These are phyloP conservation scores for Holcopasites calliopsidis DNA, from an alignment of 1,140 invertebrate species.

Conservation along the genomic window DNA sequence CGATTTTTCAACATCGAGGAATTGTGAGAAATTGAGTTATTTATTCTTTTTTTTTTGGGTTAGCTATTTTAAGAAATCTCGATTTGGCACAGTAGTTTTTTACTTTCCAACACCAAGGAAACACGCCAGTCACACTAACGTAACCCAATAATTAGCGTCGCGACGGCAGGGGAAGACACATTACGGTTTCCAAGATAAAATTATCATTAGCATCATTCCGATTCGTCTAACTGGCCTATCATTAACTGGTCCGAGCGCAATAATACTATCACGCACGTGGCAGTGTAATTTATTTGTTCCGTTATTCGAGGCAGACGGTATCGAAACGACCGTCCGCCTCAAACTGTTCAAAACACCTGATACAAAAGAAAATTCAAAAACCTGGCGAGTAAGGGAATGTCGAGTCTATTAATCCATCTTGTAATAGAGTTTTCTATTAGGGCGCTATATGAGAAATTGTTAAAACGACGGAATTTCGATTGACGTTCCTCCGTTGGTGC, in stretches of 20 bases:
- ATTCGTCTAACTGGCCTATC: slow-evolving; percentile 18
- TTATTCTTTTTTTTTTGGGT: too few relatives aligned
- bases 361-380: background rate
- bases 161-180: background rate
- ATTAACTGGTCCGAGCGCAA: slow-evolving; percentile 7
- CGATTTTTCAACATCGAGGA: background rate
- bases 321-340: background rate
- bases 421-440: too few relatives aligned
- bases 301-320: background rate
- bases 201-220: slow-evolving; percentile 17
- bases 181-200: background rate
- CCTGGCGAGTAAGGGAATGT: background rate
- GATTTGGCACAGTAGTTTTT: background rate
- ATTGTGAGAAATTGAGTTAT: too few relatives aligned
- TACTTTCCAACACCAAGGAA: background rate
- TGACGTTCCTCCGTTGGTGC: background rate
- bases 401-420: too few relatives aligned
- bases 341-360: background rate
- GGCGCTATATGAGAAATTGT: background rate
- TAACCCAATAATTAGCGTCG: slow-evolving; percentile 10
- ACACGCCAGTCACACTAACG: background rate
- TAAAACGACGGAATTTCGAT: background rate
- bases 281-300: slow-evolving; percentile 13
- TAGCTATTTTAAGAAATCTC: too few relatives aligned
- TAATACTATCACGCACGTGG: background rate